Conservation (phyloP, 2,888 invertebrate genomes). For the Formica aserva region DNA sequence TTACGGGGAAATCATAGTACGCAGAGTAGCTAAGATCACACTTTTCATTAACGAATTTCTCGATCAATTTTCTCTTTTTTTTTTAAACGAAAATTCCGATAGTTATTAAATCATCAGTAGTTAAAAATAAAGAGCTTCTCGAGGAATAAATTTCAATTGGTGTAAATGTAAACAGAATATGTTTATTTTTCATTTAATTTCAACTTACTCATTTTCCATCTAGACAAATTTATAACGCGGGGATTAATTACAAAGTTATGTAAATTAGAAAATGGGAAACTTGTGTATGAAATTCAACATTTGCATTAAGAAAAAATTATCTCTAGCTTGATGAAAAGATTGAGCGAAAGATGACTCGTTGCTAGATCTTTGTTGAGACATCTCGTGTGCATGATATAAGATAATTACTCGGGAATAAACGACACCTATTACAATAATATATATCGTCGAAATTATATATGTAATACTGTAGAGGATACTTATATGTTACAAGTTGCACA, state of each 20-base stretch:
- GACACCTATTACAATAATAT: slow-evolving; percentile 3
- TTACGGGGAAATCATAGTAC: too few species aligned
- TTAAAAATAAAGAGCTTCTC: not conserved
- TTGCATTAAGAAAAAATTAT: not conserved
- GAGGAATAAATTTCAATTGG: not conserved
- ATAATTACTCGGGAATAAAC: slow-evolving; percentile 16
- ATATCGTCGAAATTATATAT: slow-evolving; percentile 9
- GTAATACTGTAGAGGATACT: too few species aligned
- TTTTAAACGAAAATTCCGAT: not conserved
- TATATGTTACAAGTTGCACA: too few species aligned
- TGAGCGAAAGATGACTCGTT: not conserved
- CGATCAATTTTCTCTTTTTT: not conserved
- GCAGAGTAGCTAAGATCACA: not conserved
- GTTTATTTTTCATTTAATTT: not conserved
- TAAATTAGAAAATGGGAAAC: not conserved
- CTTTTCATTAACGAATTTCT: not conserved
- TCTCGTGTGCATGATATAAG: too few species aligned
- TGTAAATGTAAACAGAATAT: not conserved
- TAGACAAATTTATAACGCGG: not conserved
- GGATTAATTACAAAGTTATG: not conserved
- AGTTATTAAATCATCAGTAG: not conserved
- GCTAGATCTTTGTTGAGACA: not conserved
- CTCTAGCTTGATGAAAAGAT: not conserved
- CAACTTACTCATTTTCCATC: not conserved
- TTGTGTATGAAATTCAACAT: not conserved